These are phyloP conservation scores for Calliphora vomitoria DNA, from an alignment of 2,888 invertebrate genomes.

Conservation along the genomic window DNA sequence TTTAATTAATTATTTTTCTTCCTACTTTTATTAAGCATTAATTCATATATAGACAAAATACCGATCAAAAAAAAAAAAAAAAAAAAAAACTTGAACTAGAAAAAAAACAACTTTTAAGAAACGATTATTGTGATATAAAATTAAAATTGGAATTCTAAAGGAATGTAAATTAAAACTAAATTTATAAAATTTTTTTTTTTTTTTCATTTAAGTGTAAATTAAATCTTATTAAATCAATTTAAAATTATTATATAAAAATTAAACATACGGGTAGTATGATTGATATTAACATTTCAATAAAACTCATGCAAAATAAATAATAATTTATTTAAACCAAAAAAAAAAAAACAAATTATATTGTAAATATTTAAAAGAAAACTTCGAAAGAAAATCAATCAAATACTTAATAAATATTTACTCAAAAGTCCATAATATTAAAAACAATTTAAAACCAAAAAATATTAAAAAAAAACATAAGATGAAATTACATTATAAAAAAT, in stretches of 20 bases:
- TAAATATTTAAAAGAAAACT: conserved; percentile 10
- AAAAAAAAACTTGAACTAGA: conserved; percentile 8
- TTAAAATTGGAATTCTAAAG: conserved; percentile 72
- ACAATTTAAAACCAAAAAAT: not conserved
- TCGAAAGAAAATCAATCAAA: not conserved
- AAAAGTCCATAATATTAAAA: not conserved
- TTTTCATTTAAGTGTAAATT: conserved; percentile 26
- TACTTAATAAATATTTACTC: conserved; percentile 15
- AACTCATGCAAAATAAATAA: conserved; percentile 25
- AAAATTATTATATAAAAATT: conserved; percentile 23
- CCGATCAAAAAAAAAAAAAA: too few species aligned
- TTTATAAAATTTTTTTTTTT: too few species aligned
- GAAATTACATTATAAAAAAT: conserved; percentile 28
- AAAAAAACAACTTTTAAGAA: conserved; percentile 67
- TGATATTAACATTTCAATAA: conserved; percentile 49
- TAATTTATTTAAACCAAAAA: not conserved
- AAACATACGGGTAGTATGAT: conserved; percentile 66
- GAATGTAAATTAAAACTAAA: conserved; percentile 60
- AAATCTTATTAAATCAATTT: conserved; percentile 15
- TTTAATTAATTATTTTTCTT: conserved; percentile 1
- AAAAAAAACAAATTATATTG: conserved; percentile 22
- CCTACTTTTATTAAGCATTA: not conserved
- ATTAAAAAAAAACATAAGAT: not conserved
- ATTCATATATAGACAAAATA: not conserved
- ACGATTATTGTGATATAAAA: conserved; percentile 75